Evolutionary conservation across 2,113 vertebrate species (phyloP), one percentile per base, ranked within the genome.

Genomic region (Corythaixoides concolor): DNA sequence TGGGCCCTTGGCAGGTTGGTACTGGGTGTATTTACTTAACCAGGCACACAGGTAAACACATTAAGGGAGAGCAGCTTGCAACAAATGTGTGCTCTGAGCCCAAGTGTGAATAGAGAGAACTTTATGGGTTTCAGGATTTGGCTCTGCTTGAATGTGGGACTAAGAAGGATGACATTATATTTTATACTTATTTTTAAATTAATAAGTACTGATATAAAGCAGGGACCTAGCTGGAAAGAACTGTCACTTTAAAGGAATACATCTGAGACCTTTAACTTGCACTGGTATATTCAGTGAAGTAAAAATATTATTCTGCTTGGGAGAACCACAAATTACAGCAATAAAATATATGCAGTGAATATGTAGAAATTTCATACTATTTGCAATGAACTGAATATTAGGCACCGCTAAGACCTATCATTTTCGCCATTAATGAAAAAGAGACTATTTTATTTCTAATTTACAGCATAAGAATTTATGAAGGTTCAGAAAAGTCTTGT

Each of bases 261-360:
- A 76, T 87, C 53, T 10, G 86, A 95, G 94, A 93, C 94, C 92
- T 95, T 95, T 91, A 95, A 89, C 95, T 93, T 85, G 22, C 58
- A 82, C 69, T 89, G 80, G 66, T 89, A 91, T 35, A 89, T 82
- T 92, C 92, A 72, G 56, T 21, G 64, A 93, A 97, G 84, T 85
- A 97, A 95, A 96, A 97, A 95, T 91, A 95, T 92, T 97, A 85
- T 92, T 95, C 90, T 93, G 86, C 90, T 82, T 94, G 77, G 66
- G 58, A 97, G 95, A 96, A 68, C 69, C 86, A 96, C 86, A 93
- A 92, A 97, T 97, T 95, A 95, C 67, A 92, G 85, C 67, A 91
- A 87, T 95, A 96, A 95, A 95, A 89, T 95, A 89, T 59, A 79
- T 27, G 66, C 1, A 1, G 53, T n/a, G 92, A 95, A 81, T 68